Evolutionary conservation across 2,797 vertebrate species (phyloP), one percentile per base, ranked within the genome.

Genomic region (Propithecus deckenii): DNA sequence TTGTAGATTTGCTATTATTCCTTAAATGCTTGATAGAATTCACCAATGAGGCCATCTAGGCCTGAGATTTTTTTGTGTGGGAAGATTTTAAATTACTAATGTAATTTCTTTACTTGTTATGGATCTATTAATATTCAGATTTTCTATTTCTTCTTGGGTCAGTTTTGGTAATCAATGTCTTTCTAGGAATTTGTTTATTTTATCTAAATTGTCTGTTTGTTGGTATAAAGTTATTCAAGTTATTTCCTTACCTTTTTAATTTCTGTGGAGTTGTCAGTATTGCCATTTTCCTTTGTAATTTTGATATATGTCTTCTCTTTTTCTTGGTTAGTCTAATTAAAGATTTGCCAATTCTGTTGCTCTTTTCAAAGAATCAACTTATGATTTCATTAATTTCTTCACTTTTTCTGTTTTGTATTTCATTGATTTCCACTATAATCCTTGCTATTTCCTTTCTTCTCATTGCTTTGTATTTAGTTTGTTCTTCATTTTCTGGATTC

Each of bases 71-170:
- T 63, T n/a, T 50, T 18, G 46, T 78, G 43, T 32, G 43, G 28
- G 4, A 57, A 86, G 15, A n/a, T 63, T 89, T 91, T n/a, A 38
- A 86, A 50, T 85, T 55, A 63, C 20, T 38, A 83, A 48, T 92
- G 75, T 13, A 48, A 35, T 95, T 59, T 94, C 11, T 83, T 96
- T 84, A 74, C 32, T 95, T 80, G 38, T 79, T 92, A 74, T 13
- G 2, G 28, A 38, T 67, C 10, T 23, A 46, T 89, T 67, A 52
- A 52, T 52, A 20, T 52, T 52, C 43, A 48, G 28, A 79, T 72
- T 88, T 94, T 72, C 23, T 55, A 5, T 65, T 84, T 59, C 25
- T 52, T 96, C 32, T 25, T 59, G 67, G 13, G 20, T 30, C 41
- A 67, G 30, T 85, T 94, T 94, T 85, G 69, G n/a, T 71, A 72